Conservation (phyloP, 1,140 invertebrate species). For the Papilio aristodemus region DNA sequence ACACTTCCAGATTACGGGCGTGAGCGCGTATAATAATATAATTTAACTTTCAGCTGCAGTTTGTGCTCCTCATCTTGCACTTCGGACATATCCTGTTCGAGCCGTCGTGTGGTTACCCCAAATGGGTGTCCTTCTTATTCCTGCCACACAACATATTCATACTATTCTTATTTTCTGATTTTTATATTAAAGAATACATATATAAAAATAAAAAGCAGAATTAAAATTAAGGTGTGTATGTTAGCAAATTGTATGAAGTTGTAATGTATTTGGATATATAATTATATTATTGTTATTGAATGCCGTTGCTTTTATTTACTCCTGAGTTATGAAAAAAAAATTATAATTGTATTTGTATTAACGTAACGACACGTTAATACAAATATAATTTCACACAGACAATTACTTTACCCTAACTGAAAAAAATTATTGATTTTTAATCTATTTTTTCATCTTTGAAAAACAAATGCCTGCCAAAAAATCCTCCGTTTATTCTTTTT, state of each 20-base stretch:
- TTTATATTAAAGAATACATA: conserved; percentile 89
- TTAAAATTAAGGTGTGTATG: conserved; percentile 20
- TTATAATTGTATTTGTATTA: too few species aligned
- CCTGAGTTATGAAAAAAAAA: background rate
- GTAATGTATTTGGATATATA: conserved; percentile 1
- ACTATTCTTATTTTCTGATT: conserved; percentile 90
- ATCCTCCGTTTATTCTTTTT: too few species aligned
- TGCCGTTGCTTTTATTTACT: background rate
- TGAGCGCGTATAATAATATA: too few species aligned
- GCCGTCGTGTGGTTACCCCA: conserved; percentile 86
- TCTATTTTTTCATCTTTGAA: too few species aligned
- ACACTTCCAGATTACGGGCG: too few species aligned
- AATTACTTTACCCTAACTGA: background rate
- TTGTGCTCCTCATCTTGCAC: conserved; percentile 85
- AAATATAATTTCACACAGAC: too few species aligned
- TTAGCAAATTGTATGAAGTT: conserved; percentile 17
- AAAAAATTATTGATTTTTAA: background rate
- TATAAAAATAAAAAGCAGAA: conserved; percentile 72
- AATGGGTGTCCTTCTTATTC: conserved; percentile 79
- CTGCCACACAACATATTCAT: conserved; percentile 85
- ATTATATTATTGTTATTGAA: conserved; percentile 9
- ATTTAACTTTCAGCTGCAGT: conserved; percentile 83
- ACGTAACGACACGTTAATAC: too few species aligned
- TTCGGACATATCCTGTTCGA: conserved; percentile 85
- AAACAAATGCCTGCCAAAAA: too few species aligned